A percentile compares a stretch with the other conserved stretches of the same genome.
These are phyloP conservation scores for Chalcis sispes DNA, from an alignment of 2,888 invertebrate genomes.

Conservation along the genomic window DNA sequence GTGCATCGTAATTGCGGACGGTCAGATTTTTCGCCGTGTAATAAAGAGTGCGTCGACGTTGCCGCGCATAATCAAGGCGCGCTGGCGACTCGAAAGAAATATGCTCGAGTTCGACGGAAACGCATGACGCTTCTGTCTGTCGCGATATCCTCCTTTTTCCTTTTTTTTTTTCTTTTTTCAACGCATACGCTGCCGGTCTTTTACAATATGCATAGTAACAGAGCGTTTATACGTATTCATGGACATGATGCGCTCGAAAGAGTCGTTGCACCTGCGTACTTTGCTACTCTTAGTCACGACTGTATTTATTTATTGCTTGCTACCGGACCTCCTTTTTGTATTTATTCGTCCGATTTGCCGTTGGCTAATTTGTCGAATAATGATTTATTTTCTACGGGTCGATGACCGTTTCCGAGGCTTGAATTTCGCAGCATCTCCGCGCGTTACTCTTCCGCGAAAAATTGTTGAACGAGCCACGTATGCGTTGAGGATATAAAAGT, in stretches of 20 bases:
- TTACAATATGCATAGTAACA: too few species aligned
- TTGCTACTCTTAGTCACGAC: slow-evolving; percentile 37
- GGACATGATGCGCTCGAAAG: neutral
- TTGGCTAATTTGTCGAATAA: neutral
- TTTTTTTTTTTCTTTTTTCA: too few species aligned
- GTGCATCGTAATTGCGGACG: slow-evolving; percentile 37
- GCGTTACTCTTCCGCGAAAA: slow-evolving; percentile 20
- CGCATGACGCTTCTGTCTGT: slow-evolving; percentile 35
- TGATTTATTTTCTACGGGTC: slow-evolving; percentile 34
- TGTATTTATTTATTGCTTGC: slow-evolving; percentile 42
- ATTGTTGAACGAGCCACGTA: too few species aligned
- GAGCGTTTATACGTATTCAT: neutral
- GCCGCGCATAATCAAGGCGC: slow-evolving; percentile 35
- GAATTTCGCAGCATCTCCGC: slow-evolving; percentile 5
- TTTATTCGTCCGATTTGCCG: too few species aligned
- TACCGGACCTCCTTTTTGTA: slow-evolving; percentile 13
- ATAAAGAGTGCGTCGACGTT: slow-evolving; percentile 25
- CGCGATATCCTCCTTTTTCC: too few species aligned
- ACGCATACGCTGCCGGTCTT: too few species aligned
- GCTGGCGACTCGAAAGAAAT: slow-evolving; percentile 5
- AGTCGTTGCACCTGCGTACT: slow-evolving; percentile 41
- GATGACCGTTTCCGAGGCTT: slow-evolving; percentile 17
- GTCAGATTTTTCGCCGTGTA: slow-evolving; percentile 9
- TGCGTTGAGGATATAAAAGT: too few species aligned
- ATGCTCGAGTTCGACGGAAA: slow-evolving; percentile 24